A percentile compares a stretch with the other conserved stretches of the same genome.
Evolutionary conservation across 2,113 vertebrate genomes (phyloP).

Genomic region (Cyphomyrus plagiostoma): DNA sequence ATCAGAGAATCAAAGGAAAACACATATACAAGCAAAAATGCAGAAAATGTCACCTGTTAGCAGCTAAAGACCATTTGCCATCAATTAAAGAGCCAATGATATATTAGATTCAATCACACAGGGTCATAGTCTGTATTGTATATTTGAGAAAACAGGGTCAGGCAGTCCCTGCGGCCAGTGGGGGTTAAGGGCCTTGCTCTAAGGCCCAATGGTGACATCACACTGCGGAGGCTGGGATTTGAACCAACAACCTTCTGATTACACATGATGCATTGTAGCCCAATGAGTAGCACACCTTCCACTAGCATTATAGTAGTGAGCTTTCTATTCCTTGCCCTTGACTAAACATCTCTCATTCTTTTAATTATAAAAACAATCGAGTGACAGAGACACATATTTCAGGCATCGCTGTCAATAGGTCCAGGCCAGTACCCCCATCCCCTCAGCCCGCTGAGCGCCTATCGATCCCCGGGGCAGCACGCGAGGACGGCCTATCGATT

Average conservation of each 20-base stretch:
- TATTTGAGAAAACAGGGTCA: not conserved
- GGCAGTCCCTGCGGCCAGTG: not conserved
- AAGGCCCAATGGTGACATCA: not conserved
- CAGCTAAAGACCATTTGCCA: not conserved
- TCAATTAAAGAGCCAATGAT: not conserved
- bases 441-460: not conserved
- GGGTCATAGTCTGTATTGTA: not conserved
- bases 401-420: not conserved
- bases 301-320: not conserved
- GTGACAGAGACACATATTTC: not conserved
- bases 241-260: not conserved
- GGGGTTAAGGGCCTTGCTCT: not conserved
- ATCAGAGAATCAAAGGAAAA: not conserved
- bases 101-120: not conserved
- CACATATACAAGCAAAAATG: not conserved
- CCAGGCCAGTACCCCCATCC: not conserved
- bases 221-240: not conserved
- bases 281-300: not conserved
- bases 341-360: constrained; percentile 1
- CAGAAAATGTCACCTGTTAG: not conserved
- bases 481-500: not conserved
- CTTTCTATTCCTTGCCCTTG: not conserved
- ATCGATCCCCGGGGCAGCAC: not conserved
- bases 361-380: constrained; percentile 18
- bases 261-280: not conserved